Evolutionary conservation across 2,888 invertebrate genomes (phyloP), one percentile per base, ranked within the genome.

Genomic region (Acrobasis repandana): DNA sequence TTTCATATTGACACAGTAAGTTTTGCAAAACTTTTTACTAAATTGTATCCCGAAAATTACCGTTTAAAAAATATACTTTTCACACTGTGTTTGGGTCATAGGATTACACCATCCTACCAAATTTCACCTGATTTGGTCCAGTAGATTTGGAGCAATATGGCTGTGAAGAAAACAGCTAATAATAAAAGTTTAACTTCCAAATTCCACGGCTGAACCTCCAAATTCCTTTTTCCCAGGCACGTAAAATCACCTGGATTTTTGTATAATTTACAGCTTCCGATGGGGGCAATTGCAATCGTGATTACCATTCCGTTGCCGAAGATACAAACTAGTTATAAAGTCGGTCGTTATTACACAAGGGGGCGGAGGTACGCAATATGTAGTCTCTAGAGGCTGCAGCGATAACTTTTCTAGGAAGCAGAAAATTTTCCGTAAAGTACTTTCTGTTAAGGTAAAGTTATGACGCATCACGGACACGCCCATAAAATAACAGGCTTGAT

Each of bases 241-340:
- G 43, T 14, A n/a, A 14, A 43, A 43, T 43, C 43, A 43, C 43
- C 43, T 67, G 81, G 79, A 81, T 83, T 84, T 83, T 82, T 79
- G 73, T 77, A 77, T 79, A 83, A 80, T 73, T 82, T 83, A 80
- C 77, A 52, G 76, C 71, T 72, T 75, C 78, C 73, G 62, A 62
- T 58, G 79, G 75, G 80, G 76, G 71, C 78, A 79, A 82, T 80
- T 76, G 77, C 76, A 78, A 80, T 76, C 77, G 75, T 71, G 65
- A 68, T 74, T 73, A 76, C 74, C 73, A 74, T 78, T 72, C 69
- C 65, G 66, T 43, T 14, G 43, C n/a, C 43, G 43, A 6, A 43
- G n/a, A 43, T n/a, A 43, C 11, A 43, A 65, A 65, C 68, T 63
- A 68, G 67, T 72, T 75, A 73, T 73, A 76, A 74, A 72, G 70